Evolutionary conservation across 2,888 invertebrate species (phyloP).

Genomic region (Trissonchulus sp.): DNA sequence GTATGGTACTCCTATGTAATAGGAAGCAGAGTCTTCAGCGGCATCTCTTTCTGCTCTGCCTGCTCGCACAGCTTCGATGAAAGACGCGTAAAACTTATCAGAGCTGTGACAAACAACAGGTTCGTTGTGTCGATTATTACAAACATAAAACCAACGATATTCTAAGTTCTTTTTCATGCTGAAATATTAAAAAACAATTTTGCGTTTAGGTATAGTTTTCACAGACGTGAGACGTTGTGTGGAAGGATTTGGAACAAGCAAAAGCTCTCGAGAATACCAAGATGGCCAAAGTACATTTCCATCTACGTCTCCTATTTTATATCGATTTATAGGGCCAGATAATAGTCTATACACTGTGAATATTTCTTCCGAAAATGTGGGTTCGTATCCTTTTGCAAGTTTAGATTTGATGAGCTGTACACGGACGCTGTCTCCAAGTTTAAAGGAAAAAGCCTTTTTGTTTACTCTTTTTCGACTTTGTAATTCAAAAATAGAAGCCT

Average conservation of each 20-base stretch:
- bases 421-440: conserved; percentile 3
- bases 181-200: neutral
- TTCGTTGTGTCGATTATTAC: too few relatives aligned
- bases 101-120: too few relatives aligned
- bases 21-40: too few relatives aligned
- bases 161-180: neutral
- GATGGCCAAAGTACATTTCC: neutral
- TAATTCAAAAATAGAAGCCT: neutral
- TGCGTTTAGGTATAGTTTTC: neutral
- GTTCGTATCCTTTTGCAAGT: neutral
- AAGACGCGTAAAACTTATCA: too few relatives aligned
- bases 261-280: neutral
- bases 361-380: neutral
- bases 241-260: neutral
- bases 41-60: too few relatives aligned
- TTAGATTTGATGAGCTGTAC: neutral
- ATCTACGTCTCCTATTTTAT: neutral
- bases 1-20: too few relatives aligned
- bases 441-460: neutral
- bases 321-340: neutral
- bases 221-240: neutral
- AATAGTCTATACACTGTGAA: neutral
- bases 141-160: too few relatives aligned
- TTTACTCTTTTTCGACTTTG: neutral
- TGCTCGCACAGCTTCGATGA: too few relatives aligned